Conservation (phyloP, 2,888 invertebrate species). For the Xanthorhoe spadicearia region DNA sequence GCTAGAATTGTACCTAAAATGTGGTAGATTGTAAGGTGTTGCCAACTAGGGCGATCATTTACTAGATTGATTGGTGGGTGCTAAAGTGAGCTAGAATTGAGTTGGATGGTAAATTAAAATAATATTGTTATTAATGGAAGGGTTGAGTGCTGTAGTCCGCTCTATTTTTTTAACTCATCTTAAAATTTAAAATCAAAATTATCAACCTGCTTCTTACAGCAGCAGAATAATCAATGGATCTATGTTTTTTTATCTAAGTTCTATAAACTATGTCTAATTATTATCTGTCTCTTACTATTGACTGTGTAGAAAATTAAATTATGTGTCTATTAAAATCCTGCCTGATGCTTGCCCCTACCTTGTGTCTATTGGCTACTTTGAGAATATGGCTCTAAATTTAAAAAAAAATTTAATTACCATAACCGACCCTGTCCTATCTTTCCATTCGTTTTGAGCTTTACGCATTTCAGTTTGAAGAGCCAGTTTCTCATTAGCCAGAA, state of each 20-base stretch:
- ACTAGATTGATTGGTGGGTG: too few species aligned
- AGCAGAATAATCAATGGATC: not conserved
- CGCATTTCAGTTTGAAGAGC: conserved; percentile 47
- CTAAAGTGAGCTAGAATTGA: too few species aligned
- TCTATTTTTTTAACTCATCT: not conserved
- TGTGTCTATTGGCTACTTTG: conserved; percentile 54
- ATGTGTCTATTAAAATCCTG: conserved; percentile 66
- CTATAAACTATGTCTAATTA: conserved; percentile 30
- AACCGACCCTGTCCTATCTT: not conserved
- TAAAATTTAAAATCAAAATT: not conserved
- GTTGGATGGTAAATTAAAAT: too few species aligned
- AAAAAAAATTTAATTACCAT: not conserved
- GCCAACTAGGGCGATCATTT: too few species aligned
- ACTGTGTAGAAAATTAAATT: conserved; percentile 41
- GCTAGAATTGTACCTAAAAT: too few species aligned
- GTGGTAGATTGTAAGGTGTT: too few species aligned
- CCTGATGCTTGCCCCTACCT: conserved; percentile 72
- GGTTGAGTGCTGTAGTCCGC: not conserved
- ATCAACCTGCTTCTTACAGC: not conserved
- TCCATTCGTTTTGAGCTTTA: not conserved
- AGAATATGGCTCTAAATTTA: conserved; percentile 60
- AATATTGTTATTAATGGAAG: not conserved
- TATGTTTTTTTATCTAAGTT: too few species aligned
- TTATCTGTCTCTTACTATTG: conserved; percentile 37
- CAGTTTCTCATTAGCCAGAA: conserved; percentile 61